Percentiles rank a stretch among this genome's conserved stretches.
Conservation (phyloP, 1,140 invertebrate species). For the Drosophila carrolli region DNA sequence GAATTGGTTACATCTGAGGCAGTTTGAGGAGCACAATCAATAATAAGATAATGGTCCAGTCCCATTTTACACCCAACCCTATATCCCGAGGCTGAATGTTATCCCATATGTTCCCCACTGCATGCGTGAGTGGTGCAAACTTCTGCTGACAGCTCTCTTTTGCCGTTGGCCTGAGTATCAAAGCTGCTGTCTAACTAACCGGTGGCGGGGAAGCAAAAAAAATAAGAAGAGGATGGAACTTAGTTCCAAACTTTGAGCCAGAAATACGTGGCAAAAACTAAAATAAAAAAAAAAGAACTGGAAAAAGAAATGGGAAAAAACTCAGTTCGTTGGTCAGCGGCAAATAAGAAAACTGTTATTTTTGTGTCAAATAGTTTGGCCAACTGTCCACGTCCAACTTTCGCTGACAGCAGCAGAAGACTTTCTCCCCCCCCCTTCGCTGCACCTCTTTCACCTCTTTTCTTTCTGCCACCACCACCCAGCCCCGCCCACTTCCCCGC, state of each 20-base stretch:
- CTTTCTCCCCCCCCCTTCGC: conserved; percentile 7
- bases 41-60: conserved; percentile 1
- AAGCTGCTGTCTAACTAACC: conserved; percentile 46
- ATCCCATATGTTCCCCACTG: conserved; percentile 36
- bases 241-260: conserved; percentile 45
- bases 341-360: conserved; percentile 77
- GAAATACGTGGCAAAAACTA: conserved; percentile 45
- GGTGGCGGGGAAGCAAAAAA: conserved; percentile 11
- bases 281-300: conserved; percentile 18
- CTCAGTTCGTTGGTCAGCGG: conserved; percentile 53
- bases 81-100: background rate
- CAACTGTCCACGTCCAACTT: conserved; percentile 81
- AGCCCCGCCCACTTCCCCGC: background rate
- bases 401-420: conserved; percentile 75
- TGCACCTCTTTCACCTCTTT: conserved; percentile 4
- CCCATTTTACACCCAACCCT: background rate
- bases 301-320: conserved; percentile 44
- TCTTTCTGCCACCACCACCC: background rate
- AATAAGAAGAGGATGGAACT: conserved; percentile 30
- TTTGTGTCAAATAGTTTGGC: conserved; percentile 81
- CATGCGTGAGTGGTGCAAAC: conserved; percentile 33
- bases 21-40: background rate
- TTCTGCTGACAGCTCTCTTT: conserved; percentile 32
- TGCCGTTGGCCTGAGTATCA: conserved; percentile 19
- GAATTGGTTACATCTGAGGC: too few relatives aligned